Percentiles rank a stretch among this genome's conserved stretches.
phyloP scores from a whole-genome alignment of 1,140 invertebrate genomes.

The Monochamus saltuarius region DNA sequence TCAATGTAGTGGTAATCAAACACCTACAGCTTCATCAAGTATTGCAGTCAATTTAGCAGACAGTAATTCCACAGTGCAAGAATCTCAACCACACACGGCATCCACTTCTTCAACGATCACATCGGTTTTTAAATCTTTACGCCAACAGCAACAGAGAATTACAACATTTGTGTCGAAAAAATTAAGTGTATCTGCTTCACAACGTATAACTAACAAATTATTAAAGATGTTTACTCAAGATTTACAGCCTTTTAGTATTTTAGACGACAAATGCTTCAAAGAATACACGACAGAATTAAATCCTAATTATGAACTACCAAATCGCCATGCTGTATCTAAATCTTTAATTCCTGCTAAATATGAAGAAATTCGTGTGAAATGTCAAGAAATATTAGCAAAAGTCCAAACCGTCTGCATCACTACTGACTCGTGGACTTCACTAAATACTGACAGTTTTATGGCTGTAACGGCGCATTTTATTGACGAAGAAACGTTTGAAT shows the following conservation, averaged over 20 bases:
- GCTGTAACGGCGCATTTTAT: conserved; percentile 29
- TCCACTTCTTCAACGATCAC: background rate
- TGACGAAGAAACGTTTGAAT: conserved; percentile 19
- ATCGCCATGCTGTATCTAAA: too few species aligned
- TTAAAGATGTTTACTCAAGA: conserved; percentile 32
- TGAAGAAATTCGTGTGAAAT: too few species aligned
- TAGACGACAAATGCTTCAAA: conserved; percentile 37
- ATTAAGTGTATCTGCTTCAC: background rate
- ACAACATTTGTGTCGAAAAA: conserved; percentile 1
- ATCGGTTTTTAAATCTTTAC: background rate
- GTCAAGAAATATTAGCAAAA: conserved; percentile 20
- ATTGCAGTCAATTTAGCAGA: too few species aligned
- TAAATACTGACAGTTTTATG: conserved; percentile 24
- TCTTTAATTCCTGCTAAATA: too few species aligned
- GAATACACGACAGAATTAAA: conserved; percentile 33
- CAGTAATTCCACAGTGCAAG: conserved; percentile 19
- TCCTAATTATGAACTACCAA: too few species aligned
- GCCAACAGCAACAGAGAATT: conserved; percentile 17
- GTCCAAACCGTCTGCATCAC: conserved; percentile 17
- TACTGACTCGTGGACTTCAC: conserved; percentile 29
- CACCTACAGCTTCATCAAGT: too few species aligned
- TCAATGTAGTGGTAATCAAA: too few species aligned
- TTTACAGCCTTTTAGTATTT: conserved; percentile 39
- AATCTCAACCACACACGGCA: background rate
- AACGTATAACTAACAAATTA: conserved; percentile 14